Evolutionary conservation across 2,797 vertebrate species (phyloP).

Genomic region (Gadopsis bispinosus): DNA sequence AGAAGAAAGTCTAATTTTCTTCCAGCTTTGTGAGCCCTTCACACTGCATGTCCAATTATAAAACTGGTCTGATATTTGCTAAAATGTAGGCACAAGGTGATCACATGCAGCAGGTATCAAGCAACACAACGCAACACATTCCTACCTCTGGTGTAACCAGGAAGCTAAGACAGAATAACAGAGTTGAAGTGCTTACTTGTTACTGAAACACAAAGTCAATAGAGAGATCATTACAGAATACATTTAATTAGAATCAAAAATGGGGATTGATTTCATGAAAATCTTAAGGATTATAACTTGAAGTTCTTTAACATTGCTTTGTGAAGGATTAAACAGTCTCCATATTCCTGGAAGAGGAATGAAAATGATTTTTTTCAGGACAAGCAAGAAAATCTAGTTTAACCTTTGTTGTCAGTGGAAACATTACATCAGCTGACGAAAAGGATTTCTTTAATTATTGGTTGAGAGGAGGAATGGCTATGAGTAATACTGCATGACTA

Average conservation of each 20-base stretch:
- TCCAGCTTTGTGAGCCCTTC: background rate
- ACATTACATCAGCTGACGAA: constrained; percentile 16
- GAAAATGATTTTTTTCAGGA: constrained; percentile 4
- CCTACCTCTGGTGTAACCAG: background rate
- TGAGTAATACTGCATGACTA: background rate
- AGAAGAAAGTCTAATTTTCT: background rate
- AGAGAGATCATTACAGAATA: background rate
- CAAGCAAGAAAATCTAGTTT: constrained; percentile 26
- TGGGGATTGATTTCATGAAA: background rate
- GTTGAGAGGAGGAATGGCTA: background rate
- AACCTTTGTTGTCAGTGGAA: constrained; percentile 4
- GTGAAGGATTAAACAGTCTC: background rate
- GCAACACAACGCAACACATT: background rate
- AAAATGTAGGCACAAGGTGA: background rate
- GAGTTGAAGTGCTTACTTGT: background rate
- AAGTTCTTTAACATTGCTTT: background rate
- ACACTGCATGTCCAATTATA: background rate
- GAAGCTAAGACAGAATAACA: background rate
- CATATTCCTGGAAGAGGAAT: background rate
- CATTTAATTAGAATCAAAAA: background rate
- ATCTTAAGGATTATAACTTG: background rate
- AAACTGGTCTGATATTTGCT: background rate
- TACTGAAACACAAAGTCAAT: background rate
- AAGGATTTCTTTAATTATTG: background rate
- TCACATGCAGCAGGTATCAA: background rate